phyloP scores from a whole-genome alignment of 2,797 vertebrate species.

The Coracias cyanogaster region DNA sequence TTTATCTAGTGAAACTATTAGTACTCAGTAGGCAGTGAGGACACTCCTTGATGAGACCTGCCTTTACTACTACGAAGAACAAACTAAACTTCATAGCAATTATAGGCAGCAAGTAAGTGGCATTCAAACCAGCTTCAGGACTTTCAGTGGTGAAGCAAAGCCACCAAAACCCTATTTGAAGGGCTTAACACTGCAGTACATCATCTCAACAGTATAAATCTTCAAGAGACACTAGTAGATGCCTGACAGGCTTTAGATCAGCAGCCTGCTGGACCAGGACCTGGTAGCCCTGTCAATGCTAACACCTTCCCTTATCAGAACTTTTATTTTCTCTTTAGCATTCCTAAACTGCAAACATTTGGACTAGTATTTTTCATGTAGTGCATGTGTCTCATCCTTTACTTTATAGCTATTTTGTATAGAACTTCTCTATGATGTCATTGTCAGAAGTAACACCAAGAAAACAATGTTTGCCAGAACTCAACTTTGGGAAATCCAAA shows the following conservation, averaged over 20 bases:
- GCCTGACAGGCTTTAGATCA: neutral
- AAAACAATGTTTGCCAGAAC: neutral
- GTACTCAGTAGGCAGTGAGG: neutral
- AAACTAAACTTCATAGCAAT: neutral
- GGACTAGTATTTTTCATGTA: neutral
- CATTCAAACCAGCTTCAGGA: neutral
- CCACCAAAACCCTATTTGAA: neutral
- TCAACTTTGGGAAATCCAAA: neutral
- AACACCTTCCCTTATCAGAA: neutral
- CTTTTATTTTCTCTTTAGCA: neutral
- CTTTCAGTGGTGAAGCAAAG: neutral
- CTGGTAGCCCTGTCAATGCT: neutral
- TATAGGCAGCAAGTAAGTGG: neutral
- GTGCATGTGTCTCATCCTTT: neutral
- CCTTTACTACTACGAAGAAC: neutral
- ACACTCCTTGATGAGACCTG: neutral
- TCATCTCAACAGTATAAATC: neutral
- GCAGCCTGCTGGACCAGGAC: neutral
- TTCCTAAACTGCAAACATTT: neutral
- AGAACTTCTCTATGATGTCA: neutral
- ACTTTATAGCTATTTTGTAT: neutral
- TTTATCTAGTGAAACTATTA: neutral
- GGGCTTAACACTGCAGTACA: neutral
- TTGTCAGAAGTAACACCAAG: neutral
- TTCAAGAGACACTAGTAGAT: neutral